phyloP scores from a whole-genome alignment of 2,888 invertebrate genomes.

The Trachelus tabidus region DNA sequence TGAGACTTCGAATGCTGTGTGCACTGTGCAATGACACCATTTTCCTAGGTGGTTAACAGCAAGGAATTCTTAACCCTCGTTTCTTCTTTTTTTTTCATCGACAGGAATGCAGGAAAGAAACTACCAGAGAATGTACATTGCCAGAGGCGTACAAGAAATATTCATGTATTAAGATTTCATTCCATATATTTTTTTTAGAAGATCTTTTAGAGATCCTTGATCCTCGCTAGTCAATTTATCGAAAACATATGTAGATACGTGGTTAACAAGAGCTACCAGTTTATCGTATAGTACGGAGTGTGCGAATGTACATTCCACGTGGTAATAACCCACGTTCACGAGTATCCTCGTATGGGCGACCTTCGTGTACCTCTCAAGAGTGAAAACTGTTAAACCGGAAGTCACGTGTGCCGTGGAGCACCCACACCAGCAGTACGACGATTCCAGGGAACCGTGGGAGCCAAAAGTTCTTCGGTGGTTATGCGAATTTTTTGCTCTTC shows the following conservation, averaged over 20 bases:
- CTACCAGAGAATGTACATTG: background rate
- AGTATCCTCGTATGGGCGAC: background rate
- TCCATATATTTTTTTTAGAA: background rate
- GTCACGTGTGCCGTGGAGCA: background rate
- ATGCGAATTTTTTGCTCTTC: background rate
- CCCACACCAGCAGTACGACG: background rate
- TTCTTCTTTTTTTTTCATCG: background rate
- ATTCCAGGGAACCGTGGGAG: background rate
- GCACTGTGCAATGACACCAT: constrained; percentile 32
- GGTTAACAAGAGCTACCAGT: background rate
- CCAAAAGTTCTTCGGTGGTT: background rate
- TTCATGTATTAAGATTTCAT: background rate
- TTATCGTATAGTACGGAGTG: background rate
- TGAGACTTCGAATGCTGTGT: constrained; percentile 4
- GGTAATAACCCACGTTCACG: background rate
- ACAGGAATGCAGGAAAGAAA: constrained; percentile 2
- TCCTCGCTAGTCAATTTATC: background rate
- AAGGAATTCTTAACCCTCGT: constrained; percentile 26
- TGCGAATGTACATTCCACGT: background rate
- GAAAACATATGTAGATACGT: background rate
- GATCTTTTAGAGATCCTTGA: background rate
- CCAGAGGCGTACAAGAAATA: background rate
- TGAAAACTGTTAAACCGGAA: background rate
- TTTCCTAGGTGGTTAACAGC: constrained; percentile 32
- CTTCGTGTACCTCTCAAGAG: background rate